Percentiles rank a stretch among this genome's conserved stretches.
Conservation (phyloP, 2,113 vertebrate species). For the Vulpes lagopus region DNA sequence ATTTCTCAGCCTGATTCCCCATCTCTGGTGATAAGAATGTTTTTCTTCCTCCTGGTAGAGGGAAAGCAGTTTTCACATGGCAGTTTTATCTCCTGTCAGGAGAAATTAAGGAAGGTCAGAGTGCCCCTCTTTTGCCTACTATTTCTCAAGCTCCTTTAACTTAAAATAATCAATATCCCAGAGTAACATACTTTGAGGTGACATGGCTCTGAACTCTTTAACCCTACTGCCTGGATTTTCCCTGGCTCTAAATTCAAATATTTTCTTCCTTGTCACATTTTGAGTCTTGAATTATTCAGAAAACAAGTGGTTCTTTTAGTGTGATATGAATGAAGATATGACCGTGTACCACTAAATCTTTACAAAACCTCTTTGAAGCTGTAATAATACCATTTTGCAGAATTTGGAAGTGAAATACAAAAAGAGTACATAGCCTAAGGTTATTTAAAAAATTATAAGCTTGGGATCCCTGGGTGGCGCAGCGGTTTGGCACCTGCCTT, state of each 20-base stretch:
- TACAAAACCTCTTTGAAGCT: background rate
- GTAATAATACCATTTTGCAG: background rate
- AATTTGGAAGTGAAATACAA: constrained; percentile 1
- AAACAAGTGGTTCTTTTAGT: background rate
- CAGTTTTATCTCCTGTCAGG: background rate
- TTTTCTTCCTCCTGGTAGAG: background rate
- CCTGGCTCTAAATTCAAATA: background rate
- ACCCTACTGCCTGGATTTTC: background rate
- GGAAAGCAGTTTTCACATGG: background rate
- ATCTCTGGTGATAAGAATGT: background rate
- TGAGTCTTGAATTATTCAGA: background rate
- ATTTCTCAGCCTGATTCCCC: background rate
- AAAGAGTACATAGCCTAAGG: background rate
- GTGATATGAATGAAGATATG: background rate
- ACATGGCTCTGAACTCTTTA: background rate
- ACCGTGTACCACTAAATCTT: background rate
- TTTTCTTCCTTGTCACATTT: background rate
- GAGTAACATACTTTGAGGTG: background rate
- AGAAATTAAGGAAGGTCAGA: background rate
- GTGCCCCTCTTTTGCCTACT: background rate
- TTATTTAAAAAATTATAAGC: background rate
- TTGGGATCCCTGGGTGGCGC: no score
- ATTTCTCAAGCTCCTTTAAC: background rate
- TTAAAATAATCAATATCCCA: background rate
- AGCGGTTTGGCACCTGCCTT: no score